Evolutionary conservation across 2,797 vertebrate species (phyloP).

Genomic region (Falco rusticolus): DNA sequence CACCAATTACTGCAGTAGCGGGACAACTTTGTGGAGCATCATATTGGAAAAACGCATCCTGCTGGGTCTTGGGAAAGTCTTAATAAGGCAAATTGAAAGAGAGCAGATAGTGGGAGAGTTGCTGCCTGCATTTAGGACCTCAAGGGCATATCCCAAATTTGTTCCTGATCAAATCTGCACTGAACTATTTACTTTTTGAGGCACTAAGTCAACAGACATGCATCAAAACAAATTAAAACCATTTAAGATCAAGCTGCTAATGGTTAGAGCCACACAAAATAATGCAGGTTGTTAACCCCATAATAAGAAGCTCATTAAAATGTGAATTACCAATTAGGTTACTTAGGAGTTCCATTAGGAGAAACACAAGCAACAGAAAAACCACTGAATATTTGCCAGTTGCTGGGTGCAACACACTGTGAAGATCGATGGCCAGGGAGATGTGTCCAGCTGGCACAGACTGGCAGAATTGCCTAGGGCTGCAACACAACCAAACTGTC

Average conservation of each 20-base stretch:
- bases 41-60: background rate
- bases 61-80: conserved; percentile 10
- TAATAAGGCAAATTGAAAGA: conserved; percentile 3
- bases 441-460: background rate
- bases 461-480: background rate
- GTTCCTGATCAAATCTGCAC: conserved; percentile 3
- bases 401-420: background rate
- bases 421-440: background rate
- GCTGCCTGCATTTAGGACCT: conserved; percentile 19
- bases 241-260: conserved; percentile 30
- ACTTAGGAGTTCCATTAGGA: conserved; percentile 35
- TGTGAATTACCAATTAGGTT: conserved; percentile 48
- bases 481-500: background rate
- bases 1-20: background rate
- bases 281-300: conserved; percentile 50
- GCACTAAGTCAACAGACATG: background rate
- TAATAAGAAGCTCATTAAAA: conserved; percentile 62
- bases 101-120: conserved; percentile 12
- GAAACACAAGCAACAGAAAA: conserved; percentile 6
- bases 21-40: background rate
- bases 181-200: conserved; percentile 37
- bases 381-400: conserved; percentile 15
- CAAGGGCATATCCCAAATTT: background rate
- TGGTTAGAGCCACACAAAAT: conserved; percentile 34
- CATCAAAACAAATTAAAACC: conserved; percentile 58